Evolutionary conservation across 2,797 vertebrate species (phyloP), one percentile per base, ranked within the genome.

Genomic region (Eptatretus atami): DNA sequence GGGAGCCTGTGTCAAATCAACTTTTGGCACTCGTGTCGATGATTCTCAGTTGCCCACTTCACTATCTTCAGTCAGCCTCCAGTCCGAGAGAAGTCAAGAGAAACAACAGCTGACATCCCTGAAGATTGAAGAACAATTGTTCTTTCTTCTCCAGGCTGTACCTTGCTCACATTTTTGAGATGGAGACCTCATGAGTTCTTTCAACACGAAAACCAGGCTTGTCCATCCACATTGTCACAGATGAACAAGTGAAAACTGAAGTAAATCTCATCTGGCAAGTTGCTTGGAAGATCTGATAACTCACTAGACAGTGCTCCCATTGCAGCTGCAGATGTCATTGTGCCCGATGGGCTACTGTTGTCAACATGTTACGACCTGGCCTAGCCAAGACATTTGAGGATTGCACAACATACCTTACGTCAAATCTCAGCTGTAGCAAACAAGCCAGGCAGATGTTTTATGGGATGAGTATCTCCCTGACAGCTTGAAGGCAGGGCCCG

Each of bases 361-460:
- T 60, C 55, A 60, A 60, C 55, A 60, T 12, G 55, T 11, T 60
- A 60, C 24, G 55, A 60, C 55, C 55, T 60, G 55, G 55, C 55
- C 11, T 11, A 15, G 55, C 55, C 15, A 44, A 60, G 24, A 60
- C 15, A 11, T 60, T 60, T 24, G 24, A 60, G 6, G 57, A 61
- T 61, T 61, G 12, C 12, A 12, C 57, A n/a, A 61, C 11, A 9
- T 61, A 12, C 57, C 11, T 10, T n/a, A 12, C 12, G 24, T 61
- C 57, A 61, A 61, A 61, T 61, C 57, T 24, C 57, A 61, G 24
- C 57, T 61, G 57, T 12, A 61, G 57, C 57, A n/a, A 61, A 12
- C 9, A 61, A 61, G 57, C 57, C 12, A 12, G 9, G 57, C 12
- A 61, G 57, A 61, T 61, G 57, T 61, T 61, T 9, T 61, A 11